phyloP scores from a whole-genome alignment of 2,888 invertebrate species.

The Loripinus fragilis region DNA sequence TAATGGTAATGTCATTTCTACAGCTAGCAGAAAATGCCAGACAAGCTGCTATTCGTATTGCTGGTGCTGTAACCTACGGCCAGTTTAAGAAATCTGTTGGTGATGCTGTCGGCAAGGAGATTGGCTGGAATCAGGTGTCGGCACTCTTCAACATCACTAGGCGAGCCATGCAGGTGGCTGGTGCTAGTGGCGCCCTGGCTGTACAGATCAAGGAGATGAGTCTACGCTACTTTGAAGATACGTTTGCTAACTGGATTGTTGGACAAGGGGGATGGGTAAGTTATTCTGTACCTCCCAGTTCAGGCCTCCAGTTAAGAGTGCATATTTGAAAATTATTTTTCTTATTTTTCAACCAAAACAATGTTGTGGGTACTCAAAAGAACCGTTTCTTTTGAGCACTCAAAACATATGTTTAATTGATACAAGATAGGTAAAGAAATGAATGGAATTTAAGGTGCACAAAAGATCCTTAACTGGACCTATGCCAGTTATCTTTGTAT shows the following conservation, averaged over 20 bases:
- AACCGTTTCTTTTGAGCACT: too few species aligned
- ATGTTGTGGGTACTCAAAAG: too few species aligned
- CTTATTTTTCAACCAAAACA: too few species aligned
- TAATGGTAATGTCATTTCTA: too few species aligned
- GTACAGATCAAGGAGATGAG: constrained; percentile 79
- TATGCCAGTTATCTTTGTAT: too few species aligned
- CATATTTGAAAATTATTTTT: not conserved
- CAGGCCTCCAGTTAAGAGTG: not conserved
- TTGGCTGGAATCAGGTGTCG: constrained; percentile 80
- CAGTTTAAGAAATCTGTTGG: constrained; percentile 76
- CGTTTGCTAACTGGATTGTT: constrained; percentile 81
- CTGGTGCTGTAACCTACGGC: constrained; percentile 74
- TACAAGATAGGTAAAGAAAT: too few species aligned
- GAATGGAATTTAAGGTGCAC: too few species aligned
- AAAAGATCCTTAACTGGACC: too few species aligned
- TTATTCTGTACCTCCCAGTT: not conserved
- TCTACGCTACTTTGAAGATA: constrained; percentile 79
- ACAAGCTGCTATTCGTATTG: constrained; percentile 64
- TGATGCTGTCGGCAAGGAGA: constrained; percentile 72
- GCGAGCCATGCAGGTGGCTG: constrained; percentile 75
- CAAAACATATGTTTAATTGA: too few species aligned
- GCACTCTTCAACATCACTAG: constrained; percentile 79
- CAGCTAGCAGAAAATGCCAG: constrained; percentile 57
- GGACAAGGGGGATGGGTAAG: constrained; percentile 82
- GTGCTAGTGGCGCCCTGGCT: constrained; percentile 76